Base-by-base conservation (phyloP, 2,888 invertebrate genomes). In the Thereva unica region DNA sequence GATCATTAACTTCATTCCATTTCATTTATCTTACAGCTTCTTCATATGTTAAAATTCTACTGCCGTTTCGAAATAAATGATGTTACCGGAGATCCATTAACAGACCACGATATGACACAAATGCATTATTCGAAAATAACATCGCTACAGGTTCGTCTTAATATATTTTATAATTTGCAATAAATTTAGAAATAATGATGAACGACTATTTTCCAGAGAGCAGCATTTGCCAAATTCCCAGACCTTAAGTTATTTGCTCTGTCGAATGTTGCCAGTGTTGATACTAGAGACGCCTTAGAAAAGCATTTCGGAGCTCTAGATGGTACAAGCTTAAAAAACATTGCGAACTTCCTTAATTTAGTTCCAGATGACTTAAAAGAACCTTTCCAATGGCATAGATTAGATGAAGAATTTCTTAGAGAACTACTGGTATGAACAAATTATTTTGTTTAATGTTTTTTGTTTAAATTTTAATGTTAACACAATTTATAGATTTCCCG, bases 21-120 rank as follows among this genome's bases (percentile, higher is more conserved):
- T 40, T 42, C 6, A 41, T 68, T 64, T 9, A 68, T 73, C 70
- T 86, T 86, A 8, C 85, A 97, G 93, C 84, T 99, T 4, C 82
- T 98, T 74, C 93, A 95, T 72, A 95, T 96, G 90, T 82, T 99
- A 63, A 95, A 95, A 77, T 97, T 98, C 78, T 99, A 99, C 80
- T 89, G 94, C 0, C 87, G 93, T 68, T 99, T 99, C 81, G 99
- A 99, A 83, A 99, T 99, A 70, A 95, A 94, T 79, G 98, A 99
- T 76, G 92, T 93, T 75, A 92, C 93, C 1, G 98, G 98, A 0
- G 96, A 97, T 78, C 93, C 97, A 0, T 84, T 98, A 72, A 93
- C 92, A 0, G 95, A 97, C 76, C 89, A 92, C 70, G 95, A 97
- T 75, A 95, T 98, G 89, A 93, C 94, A 42, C 88, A 94, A 75